Evolutionary conservation across 2,797 vertebrate genomes (phyloP), one percentile per base, ranked within the genome.

Genomic region (Ispidina lecontei): DNA sequence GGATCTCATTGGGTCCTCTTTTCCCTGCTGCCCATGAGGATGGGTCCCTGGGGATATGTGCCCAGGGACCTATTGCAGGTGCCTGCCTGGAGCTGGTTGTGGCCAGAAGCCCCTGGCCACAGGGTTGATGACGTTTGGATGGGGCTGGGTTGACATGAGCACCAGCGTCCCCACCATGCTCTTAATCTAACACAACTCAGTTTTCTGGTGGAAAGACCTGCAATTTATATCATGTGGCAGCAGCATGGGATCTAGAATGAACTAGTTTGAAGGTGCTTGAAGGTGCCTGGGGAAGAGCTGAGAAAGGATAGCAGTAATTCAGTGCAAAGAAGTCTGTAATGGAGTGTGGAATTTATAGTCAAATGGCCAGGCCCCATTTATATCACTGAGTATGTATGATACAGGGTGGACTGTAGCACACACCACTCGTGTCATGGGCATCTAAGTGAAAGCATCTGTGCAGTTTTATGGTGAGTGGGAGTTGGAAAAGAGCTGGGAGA

Each of bases 141-240:
- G 49, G 26, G 5, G 79, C 68, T 67, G 75, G 49, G 19, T 54
- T 89, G 55, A 21, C 1, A 1, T 0, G 6, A 47, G 35, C 23
- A 22, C 44, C 41, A n/a, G 26, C 1, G 0, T 49, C 54, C 51
- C 43, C 0, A 0, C 39, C 0, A 0, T 58, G 37, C 69, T 73
- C 68, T 79, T 71, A 35, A 3, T 28, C 44, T 6, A 29, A 54
- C 8, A 3, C 37, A 37, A 55, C 55, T 65, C 43, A 6, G 37
- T 54, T 62, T 86, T 75, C 56, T 82, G 31, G 7, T 49, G 67
- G 67, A 78, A 76, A 44, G 64, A 59, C 49, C 31, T 87, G 80
- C 68, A 43, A 51, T 94, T 91, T 76, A 14, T 54, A 29, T 37
- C 29, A 0, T 46, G 64, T 70, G 72, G 46, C 75, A 95, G 81